Conservation (phyloP, 2,113 vertebrate species). For the Phrynocephalus versicolor region DNA sequence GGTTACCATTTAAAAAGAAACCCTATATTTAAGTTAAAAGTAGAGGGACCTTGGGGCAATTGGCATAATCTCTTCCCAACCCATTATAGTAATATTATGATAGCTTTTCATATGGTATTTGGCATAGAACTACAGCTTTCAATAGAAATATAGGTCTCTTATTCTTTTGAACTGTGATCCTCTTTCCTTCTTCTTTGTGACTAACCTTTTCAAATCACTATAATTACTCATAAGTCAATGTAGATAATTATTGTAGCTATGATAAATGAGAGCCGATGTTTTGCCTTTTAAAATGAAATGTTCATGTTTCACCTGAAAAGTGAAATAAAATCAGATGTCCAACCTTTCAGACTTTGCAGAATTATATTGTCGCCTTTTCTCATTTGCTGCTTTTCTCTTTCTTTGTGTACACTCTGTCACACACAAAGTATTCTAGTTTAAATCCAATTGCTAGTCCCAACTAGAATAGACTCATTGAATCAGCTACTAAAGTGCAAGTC, state of each 20-base stretch:
- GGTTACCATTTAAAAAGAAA: conserved; percentile 27
- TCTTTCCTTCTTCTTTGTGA: not conserved
- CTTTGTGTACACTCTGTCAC: too few species aligned
- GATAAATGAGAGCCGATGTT: not conserved
- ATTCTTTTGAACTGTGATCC: not conserved
- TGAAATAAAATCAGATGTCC: not conserved
- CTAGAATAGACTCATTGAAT: too few species aligned
- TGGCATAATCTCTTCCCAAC: not conserved
- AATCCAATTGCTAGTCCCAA: too few species aligned
- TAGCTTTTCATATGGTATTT: conserved; percentile 23
- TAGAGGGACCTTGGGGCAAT: conserved; percentile 1
- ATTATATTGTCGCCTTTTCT: not conserved
- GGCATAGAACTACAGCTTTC: not conserved
- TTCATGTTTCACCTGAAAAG: not conserved
- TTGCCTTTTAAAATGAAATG: not conserved
- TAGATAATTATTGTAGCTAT: not conserved
- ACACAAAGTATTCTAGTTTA: too few species aligned
- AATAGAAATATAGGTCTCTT: not conserved
- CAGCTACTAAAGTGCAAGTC: too few species aligned
- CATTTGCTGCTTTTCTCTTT: too few species aligned
- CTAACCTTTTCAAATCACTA: not conserved
- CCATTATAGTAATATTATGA: conserved; percentile 29
- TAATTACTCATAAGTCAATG: not conserved
- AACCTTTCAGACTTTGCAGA: not conserved
- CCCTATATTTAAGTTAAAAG: conserved; percentile 21